A percentile compares a stretch with the other conserved stretches of the same genome.
These are phyloP conservation scores for Xerus inauris DNA, from an alignment of 2,113 vertebrate genomes.

Conservation along the genomic window DNA sequence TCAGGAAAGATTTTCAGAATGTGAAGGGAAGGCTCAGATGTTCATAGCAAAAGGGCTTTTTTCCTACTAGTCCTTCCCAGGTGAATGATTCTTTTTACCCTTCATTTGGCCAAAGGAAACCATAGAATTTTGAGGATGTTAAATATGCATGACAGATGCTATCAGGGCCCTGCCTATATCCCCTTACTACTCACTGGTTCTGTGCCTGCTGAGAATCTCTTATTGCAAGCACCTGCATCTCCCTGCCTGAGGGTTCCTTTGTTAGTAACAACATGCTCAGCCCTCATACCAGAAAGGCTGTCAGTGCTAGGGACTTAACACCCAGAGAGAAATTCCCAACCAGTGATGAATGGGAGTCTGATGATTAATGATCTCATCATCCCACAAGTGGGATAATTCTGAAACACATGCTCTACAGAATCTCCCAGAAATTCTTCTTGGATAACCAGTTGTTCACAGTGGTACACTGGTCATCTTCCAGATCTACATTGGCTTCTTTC, in stretches of 20 bases:
- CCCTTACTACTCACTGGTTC: not conserved
- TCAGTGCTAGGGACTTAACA: not conserved
- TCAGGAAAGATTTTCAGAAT: not conserved
- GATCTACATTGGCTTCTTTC: not conserved
- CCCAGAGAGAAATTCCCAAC: not conserved
- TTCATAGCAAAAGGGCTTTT: not conserved
- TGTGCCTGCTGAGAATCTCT: slow-evolving; percentile 12
- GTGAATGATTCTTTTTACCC: not conserved
- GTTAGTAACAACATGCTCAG: not conserved
- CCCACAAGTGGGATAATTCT: not conserved
- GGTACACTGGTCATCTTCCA: not conserved
- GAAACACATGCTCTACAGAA: not conserved
- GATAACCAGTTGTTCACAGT: not conserved
- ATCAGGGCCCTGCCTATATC: not conserved
- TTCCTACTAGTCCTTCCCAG: not conserved
- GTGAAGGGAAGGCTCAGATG: not conserved
- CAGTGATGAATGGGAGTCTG: not conserved
- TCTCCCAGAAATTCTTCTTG: not conserved
- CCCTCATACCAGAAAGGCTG: not conserved
- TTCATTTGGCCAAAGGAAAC: slow-evolving; percentile 48
- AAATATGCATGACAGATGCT: slow-evolving; percentile 44
- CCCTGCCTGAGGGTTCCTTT: slow-evolving; percentile 30
- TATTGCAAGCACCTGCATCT: slow-evolving; percentile 72
- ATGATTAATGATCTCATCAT: not conserved
- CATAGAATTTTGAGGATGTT: slow-evolving; percentile 25